Conservation (phyloP, 1,140 invertebrate species). For the Probaryconus sp. region DNA sequence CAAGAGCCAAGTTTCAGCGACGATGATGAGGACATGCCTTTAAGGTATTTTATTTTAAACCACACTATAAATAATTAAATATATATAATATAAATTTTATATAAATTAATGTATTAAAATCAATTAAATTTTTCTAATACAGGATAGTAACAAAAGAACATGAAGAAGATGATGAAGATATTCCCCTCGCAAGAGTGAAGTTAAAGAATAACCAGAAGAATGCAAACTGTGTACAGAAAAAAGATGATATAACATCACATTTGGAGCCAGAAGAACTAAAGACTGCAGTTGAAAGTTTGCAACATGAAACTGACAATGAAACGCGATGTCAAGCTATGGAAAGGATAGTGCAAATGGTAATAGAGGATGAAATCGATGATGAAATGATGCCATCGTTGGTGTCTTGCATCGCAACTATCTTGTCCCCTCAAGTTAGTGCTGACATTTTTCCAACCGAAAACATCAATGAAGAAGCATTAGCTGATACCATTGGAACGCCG, state of each 20-base stretch:
- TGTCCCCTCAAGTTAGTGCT: conserved; percentile 77
- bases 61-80: conserved; percentile 4
- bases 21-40: conserved; percentile 84
- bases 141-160: conserved; percentile 80
- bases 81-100: not conserved
- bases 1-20: conserved; percentile 88
- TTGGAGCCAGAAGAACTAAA: conserved; percentile 82
- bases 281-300: conserved; percentile 82
- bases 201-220: conserved; percentile 76
- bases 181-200: conserved; percentile 85
- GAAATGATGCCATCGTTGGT: conserved; percentile 81
- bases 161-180: conserved; percentile 92
- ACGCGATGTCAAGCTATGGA: conserved; percentile 84
- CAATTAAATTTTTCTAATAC: conserved; percentile 8
- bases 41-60: conserved; percentile 64
- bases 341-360: conserved; percentile 82
- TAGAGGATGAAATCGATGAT: conserved; percentile 82
- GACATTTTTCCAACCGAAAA: conserved; percentile 77
- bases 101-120: conserved; percentile 6
- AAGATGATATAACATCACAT: conserved; percentile 77
- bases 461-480: conserved; percentile 80
- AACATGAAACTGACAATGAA: conserved; percentile 83
- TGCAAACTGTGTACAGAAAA: conserved; percentile 71
- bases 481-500: conserved; percentile 88
- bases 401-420: conserved; percentile 78